These are phyloP conservation scores for Ceramica pisi DNA, from an alignment of 2,888 invertebrate species.

Conservation along the genomic window DNA sequence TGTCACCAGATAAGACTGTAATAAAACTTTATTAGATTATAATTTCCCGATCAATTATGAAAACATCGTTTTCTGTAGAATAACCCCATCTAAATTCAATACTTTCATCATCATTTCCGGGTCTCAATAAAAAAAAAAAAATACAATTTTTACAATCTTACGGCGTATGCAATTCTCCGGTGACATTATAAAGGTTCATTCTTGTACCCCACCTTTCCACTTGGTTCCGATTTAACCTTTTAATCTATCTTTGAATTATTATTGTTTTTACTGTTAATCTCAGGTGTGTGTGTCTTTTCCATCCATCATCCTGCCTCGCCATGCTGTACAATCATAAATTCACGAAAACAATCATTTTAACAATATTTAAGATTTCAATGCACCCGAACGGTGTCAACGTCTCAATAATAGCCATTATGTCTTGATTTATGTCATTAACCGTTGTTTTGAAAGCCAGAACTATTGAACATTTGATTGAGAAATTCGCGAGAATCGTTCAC, in stretches of 20 bases:
- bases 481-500: conserved; percentile 1
- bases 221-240: not conserved
- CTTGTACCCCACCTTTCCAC: too few species aligned
- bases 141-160: too few species aligned
- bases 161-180: too few species aligned
- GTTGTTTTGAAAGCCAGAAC: conserved; percentile 24
- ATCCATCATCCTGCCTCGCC: not conserved
- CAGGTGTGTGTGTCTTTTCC: too few species aligned
- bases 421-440: conserved; percentile 38
- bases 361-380: conserved; percentile 1
- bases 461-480: conserved; percentile 25
- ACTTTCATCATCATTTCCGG: too few species aligned
- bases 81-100: too few species aligned
- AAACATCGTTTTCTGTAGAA: too few species aligned
- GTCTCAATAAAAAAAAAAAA: too few species aligned
- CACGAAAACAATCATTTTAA: not conserved
- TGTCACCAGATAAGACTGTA: too few species aligned
- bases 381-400: conserved; percentile 22
- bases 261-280: not conserved
- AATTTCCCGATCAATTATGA: too few species aligned
- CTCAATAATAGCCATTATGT: conserved; percentile 30
- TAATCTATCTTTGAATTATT: not conserved
- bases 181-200: too few species aligned
- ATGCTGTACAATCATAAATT: not conserved
- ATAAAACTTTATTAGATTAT: too few species aligned